A percentile compares a stretch with the other conserved stretches of the same genome.
Evolutionary conservation across 2,113 vertebrate species (phyloP).

Genomic region (Stomatorhinus ivindoensis): DNA sequence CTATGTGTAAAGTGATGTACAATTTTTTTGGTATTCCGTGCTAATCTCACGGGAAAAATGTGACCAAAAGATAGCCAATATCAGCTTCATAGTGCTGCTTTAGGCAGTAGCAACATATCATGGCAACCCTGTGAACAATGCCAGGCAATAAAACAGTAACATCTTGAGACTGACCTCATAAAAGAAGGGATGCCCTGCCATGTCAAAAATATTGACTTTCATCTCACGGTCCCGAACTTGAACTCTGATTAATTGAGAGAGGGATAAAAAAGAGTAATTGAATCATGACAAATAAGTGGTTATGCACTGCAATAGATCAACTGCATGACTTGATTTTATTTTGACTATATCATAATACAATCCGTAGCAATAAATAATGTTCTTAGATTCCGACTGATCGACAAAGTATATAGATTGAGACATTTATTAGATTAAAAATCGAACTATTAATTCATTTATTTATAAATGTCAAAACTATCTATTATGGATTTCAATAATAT

Average conservation of each 20-base stretch:
- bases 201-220: slow-evolving; percentile 97
- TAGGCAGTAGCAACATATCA: not conserved
- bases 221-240: slow-evolving; percentile 86
- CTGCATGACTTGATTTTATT: not conserved
- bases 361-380: not conserved
- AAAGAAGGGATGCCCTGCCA: slow-evolving; percentile 94
- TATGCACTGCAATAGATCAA: not conserved
- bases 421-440: not conserved
- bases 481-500: not conserved
- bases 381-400: not conserved
- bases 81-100: not conserved
- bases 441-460: not conserved
- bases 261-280: not conserved
- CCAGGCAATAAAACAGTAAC: not conserved
- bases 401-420: not conserved
- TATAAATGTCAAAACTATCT: not conserved
- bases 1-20: not conserved
- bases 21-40: too few relatives aligned
- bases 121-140: not conserved
- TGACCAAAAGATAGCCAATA: not conserved
- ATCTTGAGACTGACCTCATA: slow-evolving; percentile 73
- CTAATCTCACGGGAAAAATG: not conserved
- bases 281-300: not conserved
- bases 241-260: slow-evolving; percentile 61
- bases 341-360: not conserved